Evolutionary conservation across 2,888 invertebrate genomes (phyloP).

Genomic region (Mantis religiosa): DNA sequence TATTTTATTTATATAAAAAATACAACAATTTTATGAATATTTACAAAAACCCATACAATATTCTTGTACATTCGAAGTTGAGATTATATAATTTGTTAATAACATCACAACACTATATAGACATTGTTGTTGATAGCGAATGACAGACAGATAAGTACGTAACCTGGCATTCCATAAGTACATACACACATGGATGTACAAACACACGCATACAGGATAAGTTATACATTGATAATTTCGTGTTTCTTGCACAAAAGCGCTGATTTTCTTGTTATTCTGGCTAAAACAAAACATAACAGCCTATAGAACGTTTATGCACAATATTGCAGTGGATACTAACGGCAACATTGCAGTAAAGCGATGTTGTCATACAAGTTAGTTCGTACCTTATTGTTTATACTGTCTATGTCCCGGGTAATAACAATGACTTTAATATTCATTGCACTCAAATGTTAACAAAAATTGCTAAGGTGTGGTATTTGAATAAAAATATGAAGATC

Average conservation of each 20-base stretch:
- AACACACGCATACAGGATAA: too few species aligned
- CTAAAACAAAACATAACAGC: not conserved
- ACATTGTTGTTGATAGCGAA: not conserved
- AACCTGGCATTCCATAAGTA: not conserved
- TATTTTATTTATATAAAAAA: not conserved
- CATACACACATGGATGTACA: not conserved
- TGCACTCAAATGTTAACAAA: too few species aligned
- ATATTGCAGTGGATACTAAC: not conserved
- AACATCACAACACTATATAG: not conserved
- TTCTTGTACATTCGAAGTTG: not conserved
- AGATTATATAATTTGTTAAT: not conserved
- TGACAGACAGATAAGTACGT: not conserved
- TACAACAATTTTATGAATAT: not conserved
- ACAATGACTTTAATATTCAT: too few species aligned
- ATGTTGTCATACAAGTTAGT: too few species aligned
- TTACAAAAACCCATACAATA: not conserved
- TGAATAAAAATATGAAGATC: too few species aligned
- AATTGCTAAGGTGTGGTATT: too few species aligned
- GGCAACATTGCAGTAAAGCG: not conserved
- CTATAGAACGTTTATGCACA: not conserved
- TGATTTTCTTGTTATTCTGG: not conserved
- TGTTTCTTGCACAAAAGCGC: not conserved
- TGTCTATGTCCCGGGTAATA: too few species aligned
- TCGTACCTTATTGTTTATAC: too few species aligned
- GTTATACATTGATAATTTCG: not conserved